A percentile compares a stretch with the other conserved stretches of the same genome.
Conservation (phyloP, 2,797 vertebrate genomes). For the Xerus rutilus region DNA sequence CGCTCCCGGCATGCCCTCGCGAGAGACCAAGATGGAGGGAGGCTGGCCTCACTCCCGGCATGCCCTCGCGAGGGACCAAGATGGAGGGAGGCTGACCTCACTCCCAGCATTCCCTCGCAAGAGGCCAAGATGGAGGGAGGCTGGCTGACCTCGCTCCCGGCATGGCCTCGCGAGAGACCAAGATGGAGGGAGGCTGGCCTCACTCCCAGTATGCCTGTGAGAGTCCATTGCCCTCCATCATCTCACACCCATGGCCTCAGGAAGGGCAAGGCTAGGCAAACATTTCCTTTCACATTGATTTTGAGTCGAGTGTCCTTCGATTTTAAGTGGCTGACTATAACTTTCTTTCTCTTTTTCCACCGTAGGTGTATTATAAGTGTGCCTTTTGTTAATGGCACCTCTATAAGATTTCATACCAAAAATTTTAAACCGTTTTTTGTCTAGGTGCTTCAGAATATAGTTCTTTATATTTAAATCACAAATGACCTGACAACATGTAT, state of each 20-base stretch:
- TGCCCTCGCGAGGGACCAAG: no score
- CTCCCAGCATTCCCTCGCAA: no score
- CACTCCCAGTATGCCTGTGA: rapidly evolving
- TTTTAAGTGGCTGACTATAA: background rate
- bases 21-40: no score
- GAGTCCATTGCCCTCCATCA: no score
- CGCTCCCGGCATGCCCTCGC: rapidly evolving
- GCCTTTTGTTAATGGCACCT: background rate
- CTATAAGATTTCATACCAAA: background rate
- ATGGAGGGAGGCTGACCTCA: no score
- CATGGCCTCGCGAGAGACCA: no score
- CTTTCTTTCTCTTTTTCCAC: background rate
- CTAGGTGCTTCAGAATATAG: background rate
- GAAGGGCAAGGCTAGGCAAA: background rate
- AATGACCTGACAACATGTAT: rapidly evolving
- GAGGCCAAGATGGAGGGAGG: no score
- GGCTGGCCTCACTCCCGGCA: no score
- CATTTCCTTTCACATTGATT: background rate
- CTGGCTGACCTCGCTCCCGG: no score
- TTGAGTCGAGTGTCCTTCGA: no score
- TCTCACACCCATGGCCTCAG: background rate
- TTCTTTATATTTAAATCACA: background rate
- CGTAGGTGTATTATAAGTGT: conserved; percentile 2
- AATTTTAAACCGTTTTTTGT: background rate
- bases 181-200: background rate